Conservation (phyloP, 2,888 invertebrate genomes). For the Drosophila imparisetae region DNA sequence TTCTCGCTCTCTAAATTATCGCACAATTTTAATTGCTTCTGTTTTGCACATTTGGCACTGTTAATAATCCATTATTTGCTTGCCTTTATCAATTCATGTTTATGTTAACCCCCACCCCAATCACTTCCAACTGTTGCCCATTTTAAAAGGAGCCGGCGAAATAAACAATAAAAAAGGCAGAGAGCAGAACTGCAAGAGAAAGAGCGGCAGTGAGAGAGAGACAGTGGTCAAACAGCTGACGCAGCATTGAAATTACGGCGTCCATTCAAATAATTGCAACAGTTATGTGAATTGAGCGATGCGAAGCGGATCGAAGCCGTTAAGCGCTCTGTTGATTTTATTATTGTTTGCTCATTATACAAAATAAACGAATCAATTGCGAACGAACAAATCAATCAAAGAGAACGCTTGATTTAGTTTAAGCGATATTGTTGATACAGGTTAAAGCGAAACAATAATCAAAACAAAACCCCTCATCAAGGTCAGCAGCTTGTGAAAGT, state of each 20-base stretch:
- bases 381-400: conserved; percentile 38
- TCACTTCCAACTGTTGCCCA: conserved; percentile 13
- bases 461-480: conserved; percentile 53
- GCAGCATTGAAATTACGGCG: conserved; percentile 38
- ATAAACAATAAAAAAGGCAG: conserved; percentile 38
- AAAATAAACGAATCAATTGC: conserved; percentile 42
- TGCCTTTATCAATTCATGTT: conserved; percentile 27
- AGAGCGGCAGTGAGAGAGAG: conserved; percentile 9
- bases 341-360: conserved; percentile 27
- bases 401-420: conserved; percentile 64
- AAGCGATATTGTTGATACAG: conserved; percentile 30
- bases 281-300: conserved; percentile 45
- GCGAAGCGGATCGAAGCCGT: conserved; percentile 32
- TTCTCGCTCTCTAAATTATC: conserved; percentile 19
- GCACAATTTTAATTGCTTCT: conserved; percentile 33
- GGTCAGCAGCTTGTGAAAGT: conserved; percentile 46
- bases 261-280: conserved; percentile 51
- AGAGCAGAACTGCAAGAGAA: conserved; percentile 16
- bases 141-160: conserved; percentile 66
- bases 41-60: conserved; percentile 11
- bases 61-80: conserved; percentile 30
- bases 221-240: conserved; percentile 59
- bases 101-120: conserved; percentile 14
- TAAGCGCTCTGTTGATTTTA: conserved; percentile 14
- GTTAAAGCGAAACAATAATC: conserved; percentile 22